Evolutionary conservation across 2,113 vertebrate species (phyloP), one percentile per base, ranked within the genome.

Genomic region (Lipophrys pholis): DNA sequence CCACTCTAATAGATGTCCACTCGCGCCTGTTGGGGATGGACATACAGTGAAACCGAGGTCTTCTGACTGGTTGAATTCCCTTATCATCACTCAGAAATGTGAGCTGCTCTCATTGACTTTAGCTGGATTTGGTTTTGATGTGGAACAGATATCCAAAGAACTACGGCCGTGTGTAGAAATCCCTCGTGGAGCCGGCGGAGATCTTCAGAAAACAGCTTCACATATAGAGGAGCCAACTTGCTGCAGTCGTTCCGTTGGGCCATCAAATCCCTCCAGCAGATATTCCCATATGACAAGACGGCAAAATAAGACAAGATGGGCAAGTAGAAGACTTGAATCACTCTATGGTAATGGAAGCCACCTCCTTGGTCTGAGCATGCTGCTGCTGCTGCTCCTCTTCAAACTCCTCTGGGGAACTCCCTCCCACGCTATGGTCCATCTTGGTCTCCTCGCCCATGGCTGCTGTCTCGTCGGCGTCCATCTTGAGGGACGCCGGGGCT

Each of bases 341-440:
- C 90, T 97, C 95, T 40, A 97, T 95, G 88, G 95, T 96, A 77
- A 97, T 95, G 77, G 96, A 95, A 82, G 96, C 94, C 91, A 95
- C 93, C 93, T 96, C 95, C 89, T 92, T 84, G 83, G 95, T 95
- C 0, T 93, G 93, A 90, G 92, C 89, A 69, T 72, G 94, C 83
- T 85, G 81, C 67, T 69, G 63, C 70, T 80, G 94, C 85, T 85
- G 94, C 78, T 90, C 81, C 57, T 94, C 95, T 78, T 92, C 78
- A 86, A 92, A 78, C 80, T 85, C 90, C 90, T 95, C 95, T 15
- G 93, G 92, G 60, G 92, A 91, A 70, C 86, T 73, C 85, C 66
- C 87, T 50, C 86, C 76, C 60, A 58, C 75, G 48, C 82, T 86
- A 79, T 87, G 73, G 69, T 90, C 91, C 87, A 91, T 90, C 93